Evolutionary conservation across 2,113 vertebrate species (phyloP), one percentile per base, ranked within the genome.

Genomic region (Epinephelus cyanopodus): DNA sequence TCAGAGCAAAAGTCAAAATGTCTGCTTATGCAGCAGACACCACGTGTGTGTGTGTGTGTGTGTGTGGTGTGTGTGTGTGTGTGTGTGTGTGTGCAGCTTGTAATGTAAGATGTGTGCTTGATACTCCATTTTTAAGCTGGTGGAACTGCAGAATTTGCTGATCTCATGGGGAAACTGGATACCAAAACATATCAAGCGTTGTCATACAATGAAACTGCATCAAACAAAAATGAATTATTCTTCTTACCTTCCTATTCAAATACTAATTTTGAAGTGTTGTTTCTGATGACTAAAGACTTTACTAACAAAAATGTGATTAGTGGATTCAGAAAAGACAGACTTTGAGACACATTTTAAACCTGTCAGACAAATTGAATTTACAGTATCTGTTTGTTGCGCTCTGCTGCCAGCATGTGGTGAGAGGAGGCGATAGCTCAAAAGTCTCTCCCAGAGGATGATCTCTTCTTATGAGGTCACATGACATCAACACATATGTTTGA

Each of bases 401-500:
- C 81, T 92, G 19, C 85, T 90, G 91, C 91, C 87, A n/a, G 10
- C 90, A 54, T 84, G 88, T 94, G 94, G 91, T 74, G 65, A 83
- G 33, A 65, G 39, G 17, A 48, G 74, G 61, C 3, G 4, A 72
- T 66, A 33, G n/a, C 62, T 5, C 13, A 10, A 37, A 52, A 19
- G 18, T 47, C 33, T 48, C 54, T 21, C 42, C 27, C 11, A 17
- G 27, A 19, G 21, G 23, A 14, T 19, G 0, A 19, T 47, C 8
- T 21, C 37, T 25, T 17, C 4, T 45, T 2, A 19, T 21, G 45
- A 52, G 21, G 45, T 19, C 21, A 11, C 4, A 37, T 10, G 6
- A 47, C 42, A 56, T 37, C 18, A 39, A 18, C 19, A 14, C 13
- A n/a, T 14, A 8, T 45, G 21, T 64, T 21, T 42, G 8, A 42